A percentile compares a stretch with the other conserved stretches of the same genome.
Evolutionary conservation across 2,888 invertebrate species (phyloP).

Genomic region (Catonia carolina): DNA sequence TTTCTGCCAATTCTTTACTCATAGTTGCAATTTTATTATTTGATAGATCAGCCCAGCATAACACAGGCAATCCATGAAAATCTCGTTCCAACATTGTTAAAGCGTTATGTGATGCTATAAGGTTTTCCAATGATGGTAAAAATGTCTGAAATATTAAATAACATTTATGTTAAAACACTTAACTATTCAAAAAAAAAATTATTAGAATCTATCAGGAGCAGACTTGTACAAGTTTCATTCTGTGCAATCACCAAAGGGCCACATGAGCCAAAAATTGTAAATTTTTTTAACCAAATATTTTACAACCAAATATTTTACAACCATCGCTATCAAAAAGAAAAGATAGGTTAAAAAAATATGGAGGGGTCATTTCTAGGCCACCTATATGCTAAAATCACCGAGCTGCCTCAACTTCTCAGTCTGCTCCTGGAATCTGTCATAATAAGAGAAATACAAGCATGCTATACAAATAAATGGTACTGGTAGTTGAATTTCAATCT

Average conservation of each 20-base stretch:
- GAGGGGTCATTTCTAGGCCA: no score
- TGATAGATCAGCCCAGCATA: conserved; percentile 74
- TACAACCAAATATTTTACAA: no score
- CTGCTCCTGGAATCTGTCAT: no score
- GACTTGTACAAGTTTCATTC: neutral
- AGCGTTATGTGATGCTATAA: conserved; percentile 71
- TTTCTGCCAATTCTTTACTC: conserved; percentile 67
- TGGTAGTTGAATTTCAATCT: no score
- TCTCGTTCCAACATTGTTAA: conserved; percentile 68
- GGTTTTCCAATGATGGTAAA: conserved; percentile 66
- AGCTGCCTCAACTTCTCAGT: no score
- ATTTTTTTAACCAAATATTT: conserved; percentile 9
- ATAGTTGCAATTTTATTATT: conserved; percentile 67
- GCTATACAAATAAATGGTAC: no score
- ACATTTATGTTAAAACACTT: neutral
- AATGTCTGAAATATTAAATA: conserved; percentile 55
- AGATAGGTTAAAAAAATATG: no score
- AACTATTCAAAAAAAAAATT: neutral
- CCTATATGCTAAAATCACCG: no score
- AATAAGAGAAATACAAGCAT: no score
- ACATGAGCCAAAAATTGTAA: neutral
- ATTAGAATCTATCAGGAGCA: no score
- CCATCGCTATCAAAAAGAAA: no score
- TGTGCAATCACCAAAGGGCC: no score
- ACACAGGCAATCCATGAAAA: conserved; percentile 72